Evolutionary conservation across 2,113 vertebrate species (phyloP), one percentile per base, ranked within the genome.

Genomic region (Eretmochelys imbricata): DNA sequence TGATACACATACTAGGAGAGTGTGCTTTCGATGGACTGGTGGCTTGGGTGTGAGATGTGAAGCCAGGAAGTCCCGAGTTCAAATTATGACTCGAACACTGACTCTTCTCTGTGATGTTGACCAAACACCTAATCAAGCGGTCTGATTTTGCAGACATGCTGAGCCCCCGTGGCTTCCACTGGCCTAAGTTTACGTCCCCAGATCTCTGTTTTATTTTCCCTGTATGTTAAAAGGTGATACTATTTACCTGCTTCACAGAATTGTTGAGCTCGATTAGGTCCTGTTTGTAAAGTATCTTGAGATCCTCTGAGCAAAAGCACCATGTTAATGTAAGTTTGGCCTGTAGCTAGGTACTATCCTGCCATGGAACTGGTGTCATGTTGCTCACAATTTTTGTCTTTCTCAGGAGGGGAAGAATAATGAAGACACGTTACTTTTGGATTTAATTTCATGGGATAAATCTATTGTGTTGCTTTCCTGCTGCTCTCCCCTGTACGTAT

Each of bases 101-200:
- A 3, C 51, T 2, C 76, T 79, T 75, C 25, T 62, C 22, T 3
- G 0, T 0, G 51, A 5, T 31, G 3, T 5, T 7, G 55, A 38
- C 3, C 2, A 0, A 0, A 31, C 35, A 22, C 62, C 8, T 19
- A 0, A 17, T 25, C 14, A 16, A 1, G 0, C 0, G 46, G 72
- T 25, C 1, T 24, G 0, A 42, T 82, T 38, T 59, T 13, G 10
- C 17, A n/a, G 79, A 20, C 8, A 3, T 31, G 19, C 31, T 10
- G 46, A 49, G 59, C 35, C 10, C 20, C 0, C 0, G 5, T 51
- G 86, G 42, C 75, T 93, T 0, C 0, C 27, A 1, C 8, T 2
- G 22, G 14, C 2, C 38, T 1, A n/a, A 65, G 22, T 10, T 90
- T 6, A 35, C 5, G 57, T 0, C 0, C 31, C 49, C 48, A 84